Conservation (phyloP, 1,140 invertebrate genomes). For the Hetaerina americana region DNA sequence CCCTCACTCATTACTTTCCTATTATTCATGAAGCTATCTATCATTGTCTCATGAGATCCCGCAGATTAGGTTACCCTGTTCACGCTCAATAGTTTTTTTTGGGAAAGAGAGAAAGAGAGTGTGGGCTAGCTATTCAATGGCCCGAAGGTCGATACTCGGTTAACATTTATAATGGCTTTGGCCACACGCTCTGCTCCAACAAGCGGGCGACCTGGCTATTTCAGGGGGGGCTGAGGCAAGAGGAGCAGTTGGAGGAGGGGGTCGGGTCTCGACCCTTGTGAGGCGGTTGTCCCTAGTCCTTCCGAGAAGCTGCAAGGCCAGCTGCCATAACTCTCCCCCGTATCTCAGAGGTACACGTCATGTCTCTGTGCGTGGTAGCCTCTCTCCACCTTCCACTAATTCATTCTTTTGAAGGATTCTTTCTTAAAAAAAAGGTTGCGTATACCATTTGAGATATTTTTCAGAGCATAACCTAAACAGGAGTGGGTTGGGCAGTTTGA, state of each 20-base stretch:
- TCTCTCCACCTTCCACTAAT: constrained; percentile 19
- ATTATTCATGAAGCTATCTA: too few species aligned
- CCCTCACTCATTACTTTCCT: too few species aligned
- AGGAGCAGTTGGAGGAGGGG: constrained; percentile 21
- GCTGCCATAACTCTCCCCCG: constrained; percentile 52
- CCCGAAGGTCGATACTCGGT: not conserved
- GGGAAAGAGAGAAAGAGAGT: too few species aligned
- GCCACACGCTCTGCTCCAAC: not conserved
- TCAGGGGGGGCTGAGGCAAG: constrained; percentile 11
- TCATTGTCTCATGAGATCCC: too few species aligned
- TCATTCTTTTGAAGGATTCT: not conserved
- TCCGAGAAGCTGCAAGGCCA: constrained; percentile 53
- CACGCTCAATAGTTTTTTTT: too few species aligned
- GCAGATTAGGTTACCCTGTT: too few species aligned
- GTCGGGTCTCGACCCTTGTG: constrained; percentile 40
- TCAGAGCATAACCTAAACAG: too few species aligned
- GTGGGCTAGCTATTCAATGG: not conserved
- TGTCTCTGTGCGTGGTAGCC: constrained; percentile 33
- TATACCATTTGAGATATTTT: too few species aligned
- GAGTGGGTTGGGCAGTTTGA: too few species aligned
- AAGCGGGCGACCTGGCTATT: constrained; percentile 10
- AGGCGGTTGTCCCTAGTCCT: constrained; percentile 49
- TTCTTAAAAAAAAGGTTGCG: too few species aligned
- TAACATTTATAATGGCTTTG: not conserved
- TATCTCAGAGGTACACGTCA: constrained; percentile 50